A percentile compares a stretch with the other conserved stretches of the same genome.
phyloP scores from a whole-genome alignment of 1,140 invertebrate species.

The Ceratina calcarata region DNA sequence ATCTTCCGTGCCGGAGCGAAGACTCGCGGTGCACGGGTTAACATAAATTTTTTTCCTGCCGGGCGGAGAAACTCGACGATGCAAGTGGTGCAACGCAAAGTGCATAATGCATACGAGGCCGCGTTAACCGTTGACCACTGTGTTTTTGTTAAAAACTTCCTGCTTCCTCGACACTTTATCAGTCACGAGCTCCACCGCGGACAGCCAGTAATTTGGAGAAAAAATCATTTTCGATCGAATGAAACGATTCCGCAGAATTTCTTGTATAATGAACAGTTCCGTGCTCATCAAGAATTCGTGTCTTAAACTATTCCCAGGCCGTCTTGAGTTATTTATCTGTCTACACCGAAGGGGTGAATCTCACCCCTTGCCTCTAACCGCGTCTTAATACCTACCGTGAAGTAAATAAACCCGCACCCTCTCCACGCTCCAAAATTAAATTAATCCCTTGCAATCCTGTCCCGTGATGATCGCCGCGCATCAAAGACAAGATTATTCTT shows the following conservation, averaged over 20 bases:
- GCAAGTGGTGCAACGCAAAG: conserved; percentile 50
- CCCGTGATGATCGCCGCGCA: neutral
- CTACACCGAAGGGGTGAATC: conserved; percentile 57
- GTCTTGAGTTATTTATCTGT: conserved; percentile 67
- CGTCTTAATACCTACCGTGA: conserved; percentile 69
- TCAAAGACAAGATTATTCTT: neutral
- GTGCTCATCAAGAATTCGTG: conserved; percentile 9
- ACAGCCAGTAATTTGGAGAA: neutral
- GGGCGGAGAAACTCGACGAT: conserved; percentile 37
- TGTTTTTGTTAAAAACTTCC: neutral
- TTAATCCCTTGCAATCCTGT: conserved; percentile 16
- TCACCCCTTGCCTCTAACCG: conserved; percentile 59
- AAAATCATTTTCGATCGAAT: neutral
- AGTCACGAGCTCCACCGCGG: neutral
- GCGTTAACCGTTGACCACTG: conserved; percentile 39
- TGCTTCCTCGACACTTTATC: conserved; percentile 35
- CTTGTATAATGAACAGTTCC: neutral
- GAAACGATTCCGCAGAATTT: neutral
- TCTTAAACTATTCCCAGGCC: conserved; percentile 66
- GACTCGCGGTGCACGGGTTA: conserved; percentile 59
- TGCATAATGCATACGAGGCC: conserved; percentile 59
- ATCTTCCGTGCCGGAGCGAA: conserved; percentile 63
- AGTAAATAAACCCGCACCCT: conserved; percentile 67
- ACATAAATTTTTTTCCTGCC: conserved; percentile 65
- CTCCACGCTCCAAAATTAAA: conserved; percentile 24